phyloP scores from a whole-genome alignment of 2,888 invertebrate species.

The Philereme transversata region DNA sequence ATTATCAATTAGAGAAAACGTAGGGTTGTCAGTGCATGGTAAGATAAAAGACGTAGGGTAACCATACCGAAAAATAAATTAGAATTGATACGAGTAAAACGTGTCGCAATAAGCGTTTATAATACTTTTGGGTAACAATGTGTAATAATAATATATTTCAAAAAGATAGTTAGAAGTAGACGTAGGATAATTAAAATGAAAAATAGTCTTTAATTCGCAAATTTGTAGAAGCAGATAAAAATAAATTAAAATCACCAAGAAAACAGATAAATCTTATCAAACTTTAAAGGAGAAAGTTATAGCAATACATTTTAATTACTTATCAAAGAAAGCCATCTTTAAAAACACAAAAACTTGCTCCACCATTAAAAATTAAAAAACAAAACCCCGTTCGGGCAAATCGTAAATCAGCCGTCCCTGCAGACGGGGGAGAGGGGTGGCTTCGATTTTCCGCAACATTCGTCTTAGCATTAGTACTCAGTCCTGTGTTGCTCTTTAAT shows the following conservation, averaged over 20 bases:
- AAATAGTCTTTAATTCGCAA: no score
- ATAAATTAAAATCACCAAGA: no score
- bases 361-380: constrained; percentile 53
- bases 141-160: no score
- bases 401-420: constrained; percentile 80
- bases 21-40: constrained; percentile 38
- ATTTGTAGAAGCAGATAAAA: no score
- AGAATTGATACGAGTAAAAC: no score
- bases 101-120: no score
- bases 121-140: no score
- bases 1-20: constrained; percentile 80
- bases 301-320: constrained; percentile 28
- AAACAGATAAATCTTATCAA: background rate
- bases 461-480: constrained; percentile 81
- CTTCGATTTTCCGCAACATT: constrained; percentile 83
- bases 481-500: constrained; percentile 80
- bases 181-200: no score
- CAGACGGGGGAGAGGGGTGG: constrained; percentile 55
- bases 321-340: constrained; percentile 35
- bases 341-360: constrained; percentile 41
- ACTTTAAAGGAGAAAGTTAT: constrained; percentile 20
- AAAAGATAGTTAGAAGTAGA: no score
- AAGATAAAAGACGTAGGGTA: constrained; percentile 1
- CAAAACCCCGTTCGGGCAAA: constrained; percentile 60
- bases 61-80: background rate